Evolutionary conservation across 2,113 vertebrate species (phyloP), one percentile per base, ranked within the genome.

Genomic region (Progne subis): DNA sequence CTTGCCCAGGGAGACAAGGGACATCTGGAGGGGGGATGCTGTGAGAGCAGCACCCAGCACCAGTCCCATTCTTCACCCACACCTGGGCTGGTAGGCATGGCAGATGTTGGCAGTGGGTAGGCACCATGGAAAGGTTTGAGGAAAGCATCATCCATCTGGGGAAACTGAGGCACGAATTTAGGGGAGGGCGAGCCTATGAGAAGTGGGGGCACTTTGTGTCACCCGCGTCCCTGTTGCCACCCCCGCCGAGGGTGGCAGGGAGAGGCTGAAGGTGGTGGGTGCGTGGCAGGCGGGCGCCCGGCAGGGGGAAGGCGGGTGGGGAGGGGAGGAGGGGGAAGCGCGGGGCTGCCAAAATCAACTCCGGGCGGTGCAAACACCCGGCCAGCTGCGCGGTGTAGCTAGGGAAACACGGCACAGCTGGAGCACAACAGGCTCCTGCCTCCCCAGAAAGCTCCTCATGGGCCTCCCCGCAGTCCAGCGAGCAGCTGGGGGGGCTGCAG

Each of bases 321-420:
- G 63, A 86, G 37, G 29, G 82, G 80, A 94, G 68, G 86, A 86
- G 93, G 59, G 94, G 83, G 86, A 95, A 91, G 77, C 1, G 8
- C 6, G 0, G 83, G 56, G 47, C 82, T 97, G 96, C 94, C 96
- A 97, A 97, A 96, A 96, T 96, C 95, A 97, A 94, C 88, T 95
- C 85, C 24, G 82, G 82, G 88, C 75, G 90, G 86, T 90, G 65
- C 94, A 96, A 97, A 97, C 96, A 95, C 82, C 95, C 88, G 68
- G 94, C 96, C 96, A 97, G 96, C 96, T 97, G 96, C 3, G 14
- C 80, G 5, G 92, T 90, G 96, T 96, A 95, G 94, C 92, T 63
- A 97, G 96, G 96, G 96, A 96, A 97, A 97, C 96, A 92, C 88
- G 47, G 91, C 94, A 59, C 95, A 95, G 95, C 95, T 94, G 95